Evolutionary conservation across 2,797 vertebrate species (phyloP).

Genomic region (Chiroxiphia lanceolata): DNA sequence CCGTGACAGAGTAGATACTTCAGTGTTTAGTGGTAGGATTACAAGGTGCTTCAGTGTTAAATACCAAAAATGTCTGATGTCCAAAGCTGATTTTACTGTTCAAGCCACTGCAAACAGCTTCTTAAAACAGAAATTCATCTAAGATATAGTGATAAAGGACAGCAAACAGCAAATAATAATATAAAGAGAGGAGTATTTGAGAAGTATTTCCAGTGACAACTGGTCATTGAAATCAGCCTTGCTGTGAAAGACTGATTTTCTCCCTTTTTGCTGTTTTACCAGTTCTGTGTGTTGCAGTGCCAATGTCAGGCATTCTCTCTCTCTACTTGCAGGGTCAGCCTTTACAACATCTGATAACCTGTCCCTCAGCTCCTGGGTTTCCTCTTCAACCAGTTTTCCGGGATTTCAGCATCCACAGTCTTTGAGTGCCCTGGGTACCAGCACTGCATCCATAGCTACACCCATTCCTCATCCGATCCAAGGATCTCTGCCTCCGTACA

Average conservation of each 20-base stretch:
- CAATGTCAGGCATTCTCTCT: conserved; percentile 4
- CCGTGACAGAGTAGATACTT: background rate
- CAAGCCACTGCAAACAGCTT: background rate
- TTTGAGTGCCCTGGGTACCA: conserved; percentile 86
- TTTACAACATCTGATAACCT: conserved; percentile 96
- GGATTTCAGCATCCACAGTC: conserved; percentile 95
- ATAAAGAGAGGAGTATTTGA: background rate
- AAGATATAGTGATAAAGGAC: background rate
- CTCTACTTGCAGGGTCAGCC: conserved; percentile 85
- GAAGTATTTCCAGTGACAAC: background rate
- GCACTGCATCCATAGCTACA: conserved; percentile 82
- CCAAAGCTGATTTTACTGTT: background rate
- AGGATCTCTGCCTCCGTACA: conserved; percentile 92
- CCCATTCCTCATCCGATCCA: conserved; percentile 94
- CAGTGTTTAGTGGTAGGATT: background rate
- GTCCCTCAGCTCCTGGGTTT: conserved; percentile 96
- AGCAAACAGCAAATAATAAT: background rate
- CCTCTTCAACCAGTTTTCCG: conserved; percentile 89
- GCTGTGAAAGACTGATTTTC: background rate
- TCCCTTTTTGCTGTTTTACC: background rate
- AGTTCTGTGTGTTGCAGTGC: background rate
- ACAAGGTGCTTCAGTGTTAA: background rate
- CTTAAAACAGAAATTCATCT: background rate
- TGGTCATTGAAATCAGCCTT: background rate
- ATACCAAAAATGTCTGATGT: background rate